These are phyloP conservation scores for Forpus xanthops DNA, from an alignment of 2,797 vertebrate genomes.

Conservation along the genomic window DNA sequence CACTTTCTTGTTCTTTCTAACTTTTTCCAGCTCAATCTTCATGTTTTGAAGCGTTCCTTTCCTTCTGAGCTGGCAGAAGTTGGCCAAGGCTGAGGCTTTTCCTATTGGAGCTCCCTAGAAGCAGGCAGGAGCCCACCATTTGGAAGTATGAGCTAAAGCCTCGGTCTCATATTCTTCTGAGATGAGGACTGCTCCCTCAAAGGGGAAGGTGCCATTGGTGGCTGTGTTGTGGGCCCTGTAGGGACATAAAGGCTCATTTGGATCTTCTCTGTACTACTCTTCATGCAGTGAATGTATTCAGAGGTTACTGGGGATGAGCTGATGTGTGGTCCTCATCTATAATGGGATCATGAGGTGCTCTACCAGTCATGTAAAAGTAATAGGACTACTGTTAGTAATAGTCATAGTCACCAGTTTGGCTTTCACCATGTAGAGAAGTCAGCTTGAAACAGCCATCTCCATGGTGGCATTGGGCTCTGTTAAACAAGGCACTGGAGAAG, in stretches of 20 bases:
- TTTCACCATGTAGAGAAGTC: not conserved
- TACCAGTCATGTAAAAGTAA: not conserved
- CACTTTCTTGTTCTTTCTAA: not conserved
- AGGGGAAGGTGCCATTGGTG: not conserved
- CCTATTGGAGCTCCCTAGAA: not conserved
- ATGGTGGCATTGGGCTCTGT: accelerated
- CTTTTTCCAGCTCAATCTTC: not conserved
- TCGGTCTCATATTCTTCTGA: accelerated
- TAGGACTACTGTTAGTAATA: not conserved
- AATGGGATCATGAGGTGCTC: not conserved
- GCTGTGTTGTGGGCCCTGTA: not conserved
- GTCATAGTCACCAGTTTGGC: not conserved
- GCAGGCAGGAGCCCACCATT: not conserved
- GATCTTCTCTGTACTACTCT: not conserved
- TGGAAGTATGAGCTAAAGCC: not conserved
- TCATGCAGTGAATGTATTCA: accelerated
- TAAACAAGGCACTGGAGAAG: accelerated
- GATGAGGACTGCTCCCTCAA: not conserved
- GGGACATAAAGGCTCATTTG: accelerated
- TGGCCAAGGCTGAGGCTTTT: not conserved
- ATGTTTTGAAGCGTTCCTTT: not conserved
- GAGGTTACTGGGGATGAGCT: not conserved
- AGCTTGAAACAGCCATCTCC: accelerated
- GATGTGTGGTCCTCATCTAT: not conserved
- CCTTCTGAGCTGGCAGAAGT: not conserved